Conservation (phyloP, 2,888 invertebrate species). For the Chaitophorus viminalis region DNA sequence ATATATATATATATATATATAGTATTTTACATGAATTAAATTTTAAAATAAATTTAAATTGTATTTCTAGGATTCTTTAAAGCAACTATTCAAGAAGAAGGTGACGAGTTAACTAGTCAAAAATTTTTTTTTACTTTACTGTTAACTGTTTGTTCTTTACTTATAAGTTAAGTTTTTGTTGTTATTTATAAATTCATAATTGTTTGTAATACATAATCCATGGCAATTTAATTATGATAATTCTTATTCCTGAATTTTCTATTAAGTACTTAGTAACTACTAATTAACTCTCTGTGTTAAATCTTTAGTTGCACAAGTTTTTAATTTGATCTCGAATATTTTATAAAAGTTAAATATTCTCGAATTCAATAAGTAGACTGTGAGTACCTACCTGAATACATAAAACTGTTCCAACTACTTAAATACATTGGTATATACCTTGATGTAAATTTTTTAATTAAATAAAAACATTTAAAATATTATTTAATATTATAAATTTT, state of each 20-base stretch:
- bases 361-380: not conserved
- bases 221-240: not conserved
- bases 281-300: not conserved
- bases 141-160: not conserved
- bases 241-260: slow-evolving; percentile 35
- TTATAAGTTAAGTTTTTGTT: not conserved
- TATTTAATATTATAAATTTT: not conserved
- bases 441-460: not conserved
- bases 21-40: no score
- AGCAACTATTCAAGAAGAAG: not conserved
- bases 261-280: not conserved
- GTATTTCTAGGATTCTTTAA: slow-evolving; percentile 45
- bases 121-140: not conserved
- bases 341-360: not conserved
- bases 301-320: not conserved
- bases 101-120: slow-evolving; percentile 16
- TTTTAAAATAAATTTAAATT: no score
- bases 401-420: not conserved
- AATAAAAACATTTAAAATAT: not conserved
- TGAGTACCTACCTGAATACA: not conserved
- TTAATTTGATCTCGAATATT: not conserved
- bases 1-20: no score
- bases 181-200: not conserved
- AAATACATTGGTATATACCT: not conserved
- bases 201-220: slow-evolving; percentile 1